Conservation (phyloP, 2,797 vertebrate genomes). For the Bradypodion pumilum region DNA sequence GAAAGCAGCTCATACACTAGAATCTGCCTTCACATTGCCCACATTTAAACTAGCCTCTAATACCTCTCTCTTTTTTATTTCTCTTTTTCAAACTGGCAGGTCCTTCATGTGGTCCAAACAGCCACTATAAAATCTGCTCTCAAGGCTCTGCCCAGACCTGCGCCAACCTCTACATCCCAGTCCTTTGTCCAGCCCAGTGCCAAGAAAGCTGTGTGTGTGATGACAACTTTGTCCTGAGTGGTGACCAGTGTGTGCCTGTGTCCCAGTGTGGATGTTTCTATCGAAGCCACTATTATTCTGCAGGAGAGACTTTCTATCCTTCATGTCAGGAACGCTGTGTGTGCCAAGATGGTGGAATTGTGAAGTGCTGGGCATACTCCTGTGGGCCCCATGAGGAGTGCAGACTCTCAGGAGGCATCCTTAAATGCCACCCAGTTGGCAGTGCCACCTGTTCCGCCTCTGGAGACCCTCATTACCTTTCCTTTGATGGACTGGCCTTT, state of each 20-base stretch:
- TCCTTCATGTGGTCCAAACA: slow-evolving; percentile 31
- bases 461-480: slow-evolving; percentile 78
- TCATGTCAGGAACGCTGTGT: slow-evolving; percentile 68
- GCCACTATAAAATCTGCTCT: slow-evolving; percentile 47
- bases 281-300: slow-evolving; percentile 61
- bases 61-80: too few species aligned
- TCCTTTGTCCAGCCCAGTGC: slow-evolving; percentile 43
- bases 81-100: background rate
- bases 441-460: slow-evolving; percentile 69
- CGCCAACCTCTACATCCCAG: slow-evolving; percentile 2
- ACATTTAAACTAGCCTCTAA: too few species aligned
- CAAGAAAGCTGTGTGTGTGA: slow-evolving; percentile 59
- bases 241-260: slow-evolving; percentile 74
- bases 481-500: slow-evolving; percentile 69
- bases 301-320: slow-evolving; percentile 57
- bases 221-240: slow-evolving; percentile 70
- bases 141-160: slow-evolving; percentile 25
- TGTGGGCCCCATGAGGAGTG: slow-evolving; percentile 79
- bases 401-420: slow-evolving; percentile 69
- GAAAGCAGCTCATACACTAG: background rate
- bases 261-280: slow-evolving; percentile 80
- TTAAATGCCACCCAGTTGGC: slow-evolving; percentile 77
- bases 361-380: slow-evolving; percentile 70
- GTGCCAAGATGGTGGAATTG: slow-evolving; percentile 59
- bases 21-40: background rate